Percentiles rank a stretch among this genome's conserved stretches.
Evolutionary conservation across 2,113 vertebrate species (phyloP).

Genomic region (Alexandromys fortis): DNA sequence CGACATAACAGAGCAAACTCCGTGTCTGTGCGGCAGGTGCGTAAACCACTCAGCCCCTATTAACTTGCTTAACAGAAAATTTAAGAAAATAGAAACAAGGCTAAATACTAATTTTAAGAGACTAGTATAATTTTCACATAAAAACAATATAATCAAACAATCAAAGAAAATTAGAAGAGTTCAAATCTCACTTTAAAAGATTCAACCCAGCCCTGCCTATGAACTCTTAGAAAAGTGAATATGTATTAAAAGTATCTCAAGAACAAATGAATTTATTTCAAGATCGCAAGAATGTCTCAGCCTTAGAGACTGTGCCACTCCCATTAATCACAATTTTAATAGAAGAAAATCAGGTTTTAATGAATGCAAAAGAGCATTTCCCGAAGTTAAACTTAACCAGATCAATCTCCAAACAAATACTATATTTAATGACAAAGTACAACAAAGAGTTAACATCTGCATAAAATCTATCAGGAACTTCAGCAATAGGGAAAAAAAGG

Average conservation of each 20-base stretch:
- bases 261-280: conserved; percentile 11
- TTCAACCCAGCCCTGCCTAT: background rate
- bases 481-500: background rate
- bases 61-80: background rate
- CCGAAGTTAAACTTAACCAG: background rate
- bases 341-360: conserved; percentile 1
- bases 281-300: background rate
- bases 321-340: conserved; percentile 16
- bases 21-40: accelerated
- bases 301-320: background rate
- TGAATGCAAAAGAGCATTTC: background rate
- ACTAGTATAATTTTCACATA: background rate
- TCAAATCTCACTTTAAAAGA: background rate
- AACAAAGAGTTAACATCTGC: background rate
- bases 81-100: background rate
- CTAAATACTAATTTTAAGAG: background rate
- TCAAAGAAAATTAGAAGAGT: background rate
- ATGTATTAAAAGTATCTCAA: background rate
- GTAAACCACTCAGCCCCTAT: background rate
- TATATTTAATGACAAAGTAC: background rate
- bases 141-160: background rate
- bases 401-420: background rate
- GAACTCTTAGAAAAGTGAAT: conserved; percentile 14
- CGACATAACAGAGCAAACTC: background rate
- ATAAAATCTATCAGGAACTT: background rate